Evolutionary conservation across 2,888 invertebrate species (phyloP).

Genomic region (Proisotoma minuta): DNA sequence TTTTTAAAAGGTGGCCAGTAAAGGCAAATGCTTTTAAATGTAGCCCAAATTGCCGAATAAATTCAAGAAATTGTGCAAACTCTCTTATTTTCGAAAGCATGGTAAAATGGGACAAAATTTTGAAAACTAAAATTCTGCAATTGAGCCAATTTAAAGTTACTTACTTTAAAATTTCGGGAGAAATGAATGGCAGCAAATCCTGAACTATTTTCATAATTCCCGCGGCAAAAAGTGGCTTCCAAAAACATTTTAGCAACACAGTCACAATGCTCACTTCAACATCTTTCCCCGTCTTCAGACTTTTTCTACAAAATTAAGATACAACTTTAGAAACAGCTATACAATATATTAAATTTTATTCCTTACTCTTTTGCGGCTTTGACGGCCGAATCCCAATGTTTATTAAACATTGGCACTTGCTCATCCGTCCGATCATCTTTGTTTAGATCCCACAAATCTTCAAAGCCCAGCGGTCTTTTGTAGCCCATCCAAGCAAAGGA

Average conservation of each 20-base stretch:
- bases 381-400: constrained; percentile 49
- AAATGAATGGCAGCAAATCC: constrained; percentile 55
- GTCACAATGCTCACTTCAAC: constrained; percentile 48
- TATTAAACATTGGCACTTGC: constrained; percentile 50
- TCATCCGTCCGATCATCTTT: constrained; percentile 49
- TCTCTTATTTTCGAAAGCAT: too few relatives aligned
- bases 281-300: constrained; percentile 2
- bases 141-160: too few relatives aligned
- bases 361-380: constrained; percentile 17
- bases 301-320: constrained; percentile 10
- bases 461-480: constrained; percentile 51
- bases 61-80: too few relatives aligned
- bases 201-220: constrained; percentile 52
- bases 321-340: neutral
- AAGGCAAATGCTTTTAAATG: too few relatives aligned
- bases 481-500: constrained; percentile 52
- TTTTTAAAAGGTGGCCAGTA: too few relatives aligned
- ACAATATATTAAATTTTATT: too few relatives aligned
- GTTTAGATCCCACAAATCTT: constrained; percentile 55
- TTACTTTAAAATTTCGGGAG: constrained; percentile 55
- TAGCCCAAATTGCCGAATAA: too few relatives aligned
- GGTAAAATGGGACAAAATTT: too few relatives aligned
- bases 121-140: too few relatives aligned
- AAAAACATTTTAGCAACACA: constrained; percentile 53
- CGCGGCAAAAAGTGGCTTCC: constrained; percentile 52